These are phyloP conservation scores for Rallus crepitans DNA, from an alignment of 2,797 vertebrate species.

Conservation along the genomic window DNA sequence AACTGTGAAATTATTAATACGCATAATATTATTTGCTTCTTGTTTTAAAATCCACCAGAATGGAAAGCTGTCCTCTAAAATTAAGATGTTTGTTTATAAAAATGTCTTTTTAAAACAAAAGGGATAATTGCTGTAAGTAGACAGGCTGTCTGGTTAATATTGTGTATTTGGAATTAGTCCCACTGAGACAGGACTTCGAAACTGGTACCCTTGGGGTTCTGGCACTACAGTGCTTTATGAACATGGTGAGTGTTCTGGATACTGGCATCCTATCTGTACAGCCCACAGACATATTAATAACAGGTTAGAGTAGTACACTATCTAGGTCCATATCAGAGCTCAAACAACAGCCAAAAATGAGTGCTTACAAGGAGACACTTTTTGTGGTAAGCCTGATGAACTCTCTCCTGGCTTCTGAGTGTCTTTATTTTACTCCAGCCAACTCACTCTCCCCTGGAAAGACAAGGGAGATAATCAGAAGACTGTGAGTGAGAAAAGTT, in stretches of 20 bases:
- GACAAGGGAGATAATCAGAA: too few species aligned
- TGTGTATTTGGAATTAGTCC: background rate
- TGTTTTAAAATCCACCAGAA: background rate
- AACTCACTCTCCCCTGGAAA: too few species aligned
- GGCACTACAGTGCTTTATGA: background rate
- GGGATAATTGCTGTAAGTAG: background rate
- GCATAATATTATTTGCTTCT: background rate
- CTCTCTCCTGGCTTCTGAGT: background rate
- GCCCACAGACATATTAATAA: background rate
- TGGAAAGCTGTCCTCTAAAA: background rate
- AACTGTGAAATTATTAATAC: background rate
- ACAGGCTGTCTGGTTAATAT: background rate
- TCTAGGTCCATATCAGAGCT: background rate
- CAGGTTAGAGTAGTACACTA: too few species aligned
- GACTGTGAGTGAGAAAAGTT: too few species aligned
- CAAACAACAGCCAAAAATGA: background rate
- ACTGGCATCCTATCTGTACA: background rate
- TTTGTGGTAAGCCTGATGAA: background rate
- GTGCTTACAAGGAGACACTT: rapidly evolving
- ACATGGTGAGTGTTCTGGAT: background rate
- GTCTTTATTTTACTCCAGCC: background rate
- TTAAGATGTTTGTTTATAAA: background rate
- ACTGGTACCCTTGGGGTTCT: background rate
- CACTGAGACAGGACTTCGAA: background rate
- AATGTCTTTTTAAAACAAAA: background rate